Percentiles rank a stretch among this genome's conserved stretches.
Conservation (phyloP, 2,797 vertebrate genomes). For the Oryzias sinensis region DNA sequence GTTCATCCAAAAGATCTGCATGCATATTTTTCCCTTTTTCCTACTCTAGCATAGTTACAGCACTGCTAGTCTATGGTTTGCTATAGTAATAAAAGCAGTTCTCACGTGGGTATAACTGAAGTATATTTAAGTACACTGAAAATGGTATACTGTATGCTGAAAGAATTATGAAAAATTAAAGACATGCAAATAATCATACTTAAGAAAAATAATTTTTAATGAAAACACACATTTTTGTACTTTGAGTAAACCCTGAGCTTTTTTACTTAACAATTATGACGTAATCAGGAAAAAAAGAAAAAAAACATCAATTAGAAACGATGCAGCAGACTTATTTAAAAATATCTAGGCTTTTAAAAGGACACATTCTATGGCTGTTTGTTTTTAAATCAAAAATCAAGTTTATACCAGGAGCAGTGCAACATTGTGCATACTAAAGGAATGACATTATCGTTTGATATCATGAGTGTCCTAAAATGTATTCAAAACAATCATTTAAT, state of each 20-base stretch:
- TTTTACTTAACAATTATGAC: slow-evolving; percentile 42
- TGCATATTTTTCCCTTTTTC: background rate
- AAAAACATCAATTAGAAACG: slow-evolving; percentile 16
- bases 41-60: slow-evolving; percentile 27
- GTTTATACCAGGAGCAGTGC: slow-evolving; percentile 28
- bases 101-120: no score
- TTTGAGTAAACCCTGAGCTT: slow-evolving; percentile 74
- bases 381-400: slow-evolving; percentile 23
- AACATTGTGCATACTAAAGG: slow-evolving; percentile 51
- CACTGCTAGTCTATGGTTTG: slow-evolving; percentile 17
- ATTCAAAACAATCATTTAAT: slow-evolving; percentile 12
- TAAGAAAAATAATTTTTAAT: slow-evolving; percentile 36
- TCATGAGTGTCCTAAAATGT: slow-evolving; percentile 35
- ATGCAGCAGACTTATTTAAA: slow-evolving; percentile 5
- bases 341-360: slow-evolving; percentile 18
- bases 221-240: slow-evolving; percentile 45
- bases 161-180: slow-evolving; percentile 13
- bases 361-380: slow-evolving; percentile 66
- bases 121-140: no score
- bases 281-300: slow-evolving; percentile 13
- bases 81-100: slow-evolving; percentile 11
- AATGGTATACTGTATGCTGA: slow-evolving; percentile 25
- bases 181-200: slow-evolving; percentile 28
- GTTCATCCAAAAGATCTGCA: background rate
- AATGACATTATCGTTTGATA: slow-evolving; percentile 62